Evolutionary conservation across 2,113 vertebrate species (phyloP).

Genomic region (Mirza zaza): DNA sequence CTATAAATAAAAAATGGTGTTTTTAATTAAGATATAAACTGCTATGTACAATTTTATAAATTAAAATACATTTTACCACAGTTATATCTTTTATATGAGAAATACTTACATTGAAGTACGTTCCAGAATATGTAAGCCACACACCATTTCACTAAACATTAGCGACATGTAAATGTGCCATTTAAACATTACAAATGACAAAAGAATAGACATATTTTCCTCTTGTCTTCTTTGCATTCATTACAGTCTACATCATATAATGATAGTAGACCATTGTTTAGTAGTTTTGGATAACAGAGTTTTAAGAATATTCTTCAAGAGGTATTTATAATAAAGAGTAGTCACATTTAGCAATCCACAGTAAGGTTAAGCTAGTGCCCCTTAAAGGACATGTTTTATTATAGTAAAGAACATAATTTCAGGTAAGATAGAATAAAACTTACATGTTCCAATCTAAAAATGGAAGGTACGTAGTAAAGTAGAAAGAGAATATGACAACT

Average conservation of each 20-base stretch:
- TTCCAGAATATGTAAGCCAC: slow-evolving; percentile 9
- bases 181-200: not conserved
- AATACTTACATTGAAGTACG: not conserved
- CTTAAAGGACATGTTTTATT: not conserved
- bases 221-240: slow-evolving; percentile 14
- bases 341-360: not conserved
- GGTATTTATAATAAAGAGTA: not conserved
- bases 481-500: not conserved
- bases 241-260: not conserved
- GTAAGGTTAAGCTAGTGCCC: not conserved
- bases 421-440: not conserved
- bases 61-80: slow-evolving; percentile 30
- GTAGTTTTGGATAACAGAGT: not conserved
- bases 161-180: not conserved
- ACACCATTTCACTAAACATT: slow-evolving; percentile 19
- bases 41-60: not conserved
- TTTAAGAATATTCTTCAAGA: not conserved
- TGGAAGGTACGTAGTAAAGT: not conserved
- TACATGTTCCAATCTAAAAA: not conserved
- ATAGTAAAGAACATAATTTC: slow-evolving; percentile 3
- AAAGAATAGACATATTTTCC: not conserved
- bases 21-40: slow-evolving; percentile 25
- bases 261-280: not conserved
- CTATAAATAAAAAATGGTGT: not conserved
- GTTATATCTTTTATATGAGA: not conserved